Base-by-base conservation (phyloP, 2,797 vertebrate genomes). In the Oreonectes daqikongensis region DNA sequence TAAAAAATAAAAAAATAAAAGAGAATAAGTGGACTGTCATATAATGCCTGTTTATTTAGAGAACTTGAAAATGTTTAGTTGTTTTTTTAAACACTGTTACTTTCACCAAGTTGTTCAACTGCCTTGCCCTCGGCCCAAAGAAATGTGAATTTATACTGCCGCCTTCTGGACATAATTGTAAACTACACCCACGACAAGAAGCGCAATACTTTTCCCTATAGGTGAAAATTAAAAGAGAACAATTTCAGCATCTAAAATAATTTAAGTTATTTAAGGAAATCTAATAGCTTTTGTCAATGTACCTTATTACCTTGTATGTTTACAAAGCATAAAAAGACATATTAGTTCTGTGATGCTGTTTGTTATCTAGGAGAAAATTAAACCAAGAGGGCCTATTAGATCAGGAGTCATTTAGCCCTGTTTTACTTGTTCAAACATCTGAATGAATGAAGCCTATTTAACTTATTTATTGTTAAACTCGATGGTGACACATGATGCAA, bases 51-150 rank as follows among this genome's bases (percentile, higher is more conserved):
- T 40, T 14, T 57, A n/a, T 26, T 57, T 57, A 57, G 26, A 42
- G 52, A 44, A n/a, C 5, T 42, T 2, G 18, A 35, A 24, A 15
- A 40, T 28, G 3, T 15, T 42, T 42, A 1, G 20, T 95, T 91
- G 10, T 96, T 90, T 86, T 93, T 94, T 66, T 92, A 95, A n/a
- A 72, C 97, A 40, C 68, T 0, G 96, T 11, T 55, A 1, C 53
- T 26, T 93, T 42, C 10, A 65, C 95, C 95, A 79, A 95, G 14
- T 10, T 12, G 30, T 28, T 11, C 15, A 22, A 48, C 14, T 28
- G 15, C 11, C 35, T 10, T n/a, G n/a, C 17, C 38, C 3, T 28
- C 12, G 2, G 20, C 22, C 18, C 12, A n/a, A 20, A 48, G 1
- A 12, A 4, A 38, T 8, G 5, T 20, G 28, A 53, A 11, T 42